phyloP scores from a whole-genome alignment of 2,113 vertebrate genomes.

The Oreochromis spilurus region DNA sequence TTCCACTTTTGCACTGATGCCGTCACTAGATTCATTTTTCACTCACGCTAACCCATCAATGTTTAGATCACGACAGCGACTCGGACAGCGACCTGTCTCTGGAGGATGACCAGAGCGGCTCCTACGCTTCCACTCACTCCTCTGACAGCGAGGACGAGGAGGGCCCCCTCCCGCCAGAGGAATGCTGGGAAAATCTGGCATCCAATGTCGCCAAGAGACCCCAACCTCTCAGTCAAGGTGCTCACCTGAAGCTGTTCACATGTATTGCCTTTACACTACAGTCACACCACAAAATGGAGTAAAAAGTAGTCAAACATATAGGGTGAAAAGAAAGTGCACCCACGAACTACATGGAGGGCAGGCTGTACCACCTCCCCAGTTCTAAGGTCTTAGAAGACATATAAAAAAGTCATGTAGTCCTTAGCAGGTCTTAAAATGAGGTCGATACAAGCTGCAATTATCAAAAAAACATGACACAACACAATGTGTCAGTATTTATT shows the following conservation, averaged over 20 bases:
- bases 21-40: neutral
- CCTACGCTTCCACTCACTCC: constrained; percentile 87
- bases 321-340: neutral
- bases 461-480: neutral
- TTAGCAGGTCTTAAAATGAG: neutral
- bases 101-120: constrained; percentile 88
- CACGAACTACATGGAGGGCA: neutral
- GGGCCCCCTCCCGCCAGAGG: constrained; percentile 72
- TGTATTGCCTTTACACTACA: neutral
- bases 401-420: neutral
- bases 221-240: constrained; percentile 35
- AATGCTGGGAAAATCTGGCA: constrained; percentile 82
- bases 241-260: neutral
- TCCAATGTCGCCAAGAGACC: constrained; percentile 60
- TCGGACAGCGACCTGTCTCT: constrained; percentile 90
- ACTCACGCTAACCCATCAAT: neutral
- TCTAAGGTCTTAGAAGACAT: neutral
- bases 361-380: neutral
- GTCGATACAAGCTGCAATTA: neutral
- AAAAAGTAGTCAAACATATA: neutral
- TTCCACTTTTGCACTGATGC: neutral
- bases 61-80: constrained; percentile 82
- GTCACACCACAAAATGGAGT: neutral
- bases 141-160: constrained; percentile 90
- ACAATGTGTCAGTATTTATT: neutral